Evolutionary conservation across 1,140 invertebrate genomes (phyloP), one percentile per base, ranked within the genome.

Genomic region (Brachionus sp.): DNA sequence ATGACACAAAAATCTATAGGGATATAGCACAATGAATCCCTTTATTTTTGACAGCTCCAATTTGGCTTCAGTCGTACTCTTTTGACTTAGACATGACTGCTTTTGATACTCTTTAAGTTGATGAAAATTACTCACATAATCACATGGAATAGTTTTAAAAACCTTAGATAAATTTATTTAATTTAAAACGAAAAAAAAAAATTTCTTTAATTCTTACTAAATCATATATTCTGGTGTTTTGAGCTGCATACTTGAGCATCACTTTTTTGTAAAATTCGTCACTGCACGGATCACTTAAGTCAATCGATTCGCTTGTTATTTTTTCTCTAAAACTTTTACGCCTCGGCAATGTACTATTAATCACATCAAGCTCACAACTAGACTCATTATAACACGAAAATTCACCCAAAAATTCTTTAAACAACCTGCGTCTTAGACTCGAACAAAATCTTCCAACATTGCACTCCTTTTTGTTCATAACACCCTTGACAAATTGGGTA

Each of bases 371-470:
- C 13, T 37, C 39, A 73, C 5, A 50, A 13, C 10, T 39, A 5
- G 9, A 12, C 33, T 33, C 64, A 37, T 13, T 13, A 12, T 12
- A 29, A 5, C 19, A 53, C 9, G 16, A 16, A 44, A 77, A 84
- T 5, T 87, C 62, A 2, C 91, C 94, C 37, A 98, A 90, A 90
- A 98, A 96, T 88, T 98, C 96, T 84, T 92, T 91, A 82, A 83
- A 85, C 53, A 98, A 88, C 53, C 93, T 92, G 86, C 93, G 93
- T 70, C 96, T 89, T 19, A 98, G 90, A 3, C 92, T 92, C 0
- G 94, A 93, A 0, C 94, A 95, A 89, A 94, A 96, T 85, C 92
- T 91, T 3, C 96, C 96, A 85, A 92, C 93, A 66, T 92, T 91
- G 89, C 93, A 95, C 10, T 92, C 88, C 73, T 92, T 90, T 0